A percentile compares a stretch with the other conserved stretches of the same genome.
Conservation (phyloP, 1,140 invertebrate species). For the Acyrthosiphon pisum region DNA sequence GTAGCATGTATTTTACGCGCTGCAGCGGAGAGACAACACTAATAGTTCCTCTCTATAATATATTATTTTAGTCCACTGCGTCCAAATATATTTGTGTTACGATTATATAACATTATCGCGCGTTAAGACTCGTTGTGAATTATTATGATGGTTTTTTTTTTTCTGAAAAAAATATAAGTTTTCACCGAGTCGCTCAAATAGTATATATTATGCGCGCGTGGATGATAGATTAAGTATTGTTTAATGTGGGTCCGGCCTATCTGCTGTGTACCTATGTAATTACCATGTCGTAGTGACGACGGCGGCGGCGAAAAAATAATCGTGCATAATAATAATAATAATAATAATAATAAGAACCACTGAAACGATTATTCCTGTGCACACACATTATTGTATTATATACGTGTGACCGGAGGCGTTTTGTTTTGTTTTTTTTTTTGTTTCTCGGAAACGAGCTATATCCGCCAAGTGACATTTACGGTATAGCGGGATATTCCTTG, state of each 20-base stretch:
- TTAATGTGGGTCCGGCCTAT: not conserved
- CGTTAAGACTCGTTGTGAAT: not conserved
- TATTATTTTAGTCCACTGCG: too few relatives aligned
- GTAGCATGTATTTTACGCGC: not conserved
- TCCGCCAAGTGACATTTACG: slow-evolving; percentile 1
- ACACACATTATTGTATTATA: not conserved
- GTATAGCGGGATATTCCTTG: not conserved
- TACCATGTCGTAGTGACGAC: not conserved
- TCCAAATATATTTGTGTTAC: not conserved
- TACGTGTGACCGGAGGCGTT: not conserved
- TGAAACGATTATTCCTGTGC: not conserved
- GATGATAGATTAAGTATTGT: slow-evolving; percentile 16
- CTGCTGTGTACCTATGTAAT: not conserved
- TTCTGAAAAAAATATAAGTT: not conserved
- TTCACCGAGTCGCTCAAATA: not conserved
- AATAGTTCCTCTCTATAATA: too few relatives aligned
- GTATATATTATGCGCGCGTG: not conserved
- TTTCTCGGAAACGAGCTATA: not conserved
- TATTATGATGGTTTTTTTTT: not conserved
- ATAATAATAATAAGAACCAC: not conserved
- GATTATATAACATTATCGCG: not conserved
- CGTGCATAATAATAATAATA: slow-evolving; percentile 14
- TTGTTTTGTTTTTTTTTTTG: not conserved
- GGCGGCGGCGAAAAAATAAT: not conserved
- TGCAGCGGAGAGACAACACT: too few relatives aligned